Base-by-base conservation (phyloP, 2,888 invertebrate species). In the Platynereis dumerilii region DNA sequence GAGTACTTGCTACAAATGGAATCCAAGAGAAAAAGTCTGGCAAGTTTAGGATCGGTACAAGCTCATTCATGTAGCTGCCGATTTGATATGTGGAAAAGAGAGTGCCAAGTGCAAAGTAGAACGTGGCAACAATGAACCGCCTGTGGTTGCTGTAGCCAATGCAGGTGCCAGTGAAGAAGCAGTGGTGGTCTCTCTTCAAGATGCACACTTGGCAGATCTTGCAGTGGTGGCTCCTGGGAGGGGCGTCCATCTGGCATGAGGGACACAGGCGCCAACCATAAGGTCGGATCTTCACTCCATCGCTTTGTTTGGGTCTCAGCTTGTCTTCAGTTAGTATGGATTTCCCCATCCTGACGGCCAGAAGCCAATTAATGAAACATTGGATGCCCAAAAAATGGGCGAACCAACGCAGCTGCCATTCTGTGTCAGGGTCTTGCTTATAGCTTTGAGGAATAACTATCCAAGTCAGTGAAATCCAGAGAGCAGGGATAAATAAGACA, bases 151-250 rank as follows among this genome's bases (percentile, higher is more conserved):
- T 2, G 57, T 56, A 62, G 1, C 62, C 62, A 15, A 62, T 28
- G 45, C 62, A 62, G 22, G 22, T 48, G 2, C 55, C 44, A 44
- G 62, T 62, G 22, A 62, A 17, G 45, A 57, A 62, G 24, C 62
- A 62, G 48, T 62, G 62, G 62, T 62, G 62, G 26, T 62, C 62
- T 17, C 62, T 55, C 48, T 56, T 62, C 15, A 62, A 45, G 20
- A 62, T 22, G 27, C 62, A 62, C 20, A 20, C 28, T 52, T 55
- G 28, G 34, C 62, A 62, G 3, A 39, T 34, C n/a, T 48, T 54
- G 57, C 62, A 62, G 29, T 62, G 62, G 62, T 57, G 57, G 22
- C 56, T 29, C 28, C 29, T 24, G 1, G 62, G 62, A n/a, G 62
- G 62, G n/a, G 48, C 48, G 17, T 48, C 48, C 7, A 48, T 3